phyloP scores from a whole-genome alignment of 2,113 vertebrate species.

The Rhabdomys dilectus region DNA sequence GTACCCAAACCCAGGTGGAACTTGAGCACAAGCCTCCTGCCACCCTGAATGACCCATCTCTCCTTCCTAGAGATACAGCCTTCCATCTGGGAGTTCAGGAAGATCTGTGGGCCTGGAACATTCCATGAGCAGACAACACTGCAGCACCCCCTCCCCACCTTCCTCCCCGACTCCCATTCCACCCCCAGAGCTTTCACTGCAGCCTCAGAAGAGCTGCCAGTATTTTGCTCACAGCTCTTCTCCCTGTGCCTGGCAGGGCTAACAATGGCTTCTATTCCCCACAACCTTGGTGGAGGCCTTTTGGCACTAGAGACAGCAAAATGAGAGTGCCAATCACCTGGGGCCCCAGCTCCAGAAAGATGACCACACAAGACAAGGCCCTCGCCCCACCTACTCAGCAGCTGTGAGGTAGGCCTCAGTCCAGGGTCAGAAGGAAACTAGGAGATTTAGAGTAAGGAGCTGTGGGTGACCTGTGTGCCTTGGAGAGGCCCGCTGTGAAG shows the following conservation, averaged over 20 bases:
- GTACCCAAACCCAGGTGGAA: not conserved
- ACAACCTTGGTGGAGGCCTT: not conserved
- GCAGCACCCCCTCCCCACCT: not conserved
- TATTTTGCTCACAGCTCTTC: not conserved
- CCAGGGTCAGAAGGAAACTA: not conserved
- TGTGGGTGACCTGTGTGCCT: not conserved
- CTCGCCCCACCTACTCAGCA: not conserved
- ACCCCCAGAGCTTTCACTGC: not conserved
- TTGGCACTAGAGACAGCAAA: not conserved
- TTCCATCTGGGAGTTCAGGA: not conserved
- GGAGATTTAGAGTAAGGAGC: not conserved
- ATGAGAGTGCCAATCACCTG: not conserved
- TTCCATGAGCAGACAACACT: not conserved
- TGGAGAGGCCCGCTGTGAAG: not conserved
- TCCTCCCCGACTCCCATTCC: accelerated
- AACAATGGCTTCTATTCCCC: not conserved
- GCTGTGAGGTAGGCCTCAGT: not conserved
- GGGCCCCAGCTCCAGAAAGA: not conserved
- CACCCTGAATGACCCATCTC: accelerated
- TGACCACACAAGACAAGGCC: accelerated
- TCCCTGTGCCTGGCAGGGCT: not conserved
- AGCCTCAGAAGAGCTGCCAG: too few relatives aligned
- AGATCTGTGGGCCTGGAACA: not conserved
- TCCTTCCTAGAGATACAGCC: not conserved
- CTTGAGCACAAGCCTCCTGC: accelerated